Base-by-base conservation (phyloP, 30 jellyfish, hydroid and myxozoan species). In the Turritopsis rubra region DNA sequence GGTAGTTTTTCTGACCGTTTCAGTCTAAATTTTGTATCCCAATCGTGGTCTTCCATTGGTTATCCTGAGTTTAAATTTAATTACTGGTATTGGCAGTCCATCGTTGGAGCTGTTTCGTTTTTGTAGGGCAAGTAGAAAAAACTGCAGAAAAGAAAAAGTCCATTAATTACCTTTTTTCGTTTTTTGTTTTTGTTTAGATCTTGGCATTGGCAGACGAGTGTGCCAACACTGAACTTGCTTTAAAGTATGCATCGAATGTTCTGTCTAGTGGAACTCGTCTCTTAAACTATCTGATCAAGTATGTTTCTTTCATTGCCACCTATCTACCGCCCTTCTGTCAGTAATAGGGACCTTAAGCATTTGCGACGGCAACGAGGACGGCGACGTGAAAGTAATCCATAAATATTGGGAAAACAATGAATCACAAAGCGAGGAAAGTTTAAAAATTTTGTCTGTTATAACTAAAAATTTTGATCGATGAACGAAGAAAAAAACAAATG, bases 141-240 rank as follows among this genome's bases (percentile, higher is more conserved):
- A n/a, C n/a, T n/a, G n/a, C n/a, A n/a, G n/a, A n/a, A n/a, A n/a
- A n/a, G n/a, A n/a, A n/a, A n/a, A n/a, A n/a, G n/a, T n/a, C n/a
- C 18, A 72, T 19, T 18, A 21, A 78, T 75, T n/a, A n/a, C n/a
- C n/a, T n/a, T n/a, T 75, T 0, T 25, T 21, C 53, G 0, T 0
- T 18, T 80, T 16, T 53, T 80, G 7, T 75, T 26, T 89, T 30
- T 18, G 65, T 65, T 21, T 80, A 92, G 98, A 73, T 92, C 24
- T 72, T 92, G 24, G 98, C 98, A 25, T 83, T 92, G 20, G 98
- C 93, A 21, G 98, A 92, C 25, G 96, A 94, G 73, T 83, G 86
- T 17, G 98, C 88, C 73, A 93, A 92, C 79, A 83, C 86, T 1
- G 89, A 87, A 79, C 70, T 86, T 18, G 85, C 92, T 28, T 80